Evolutionary conservation across 2,888 invertebrate genomes (phyloP), one percentile per base, ranked within the genome.

Genomic region (Hanleya hanleyi): DNA sequence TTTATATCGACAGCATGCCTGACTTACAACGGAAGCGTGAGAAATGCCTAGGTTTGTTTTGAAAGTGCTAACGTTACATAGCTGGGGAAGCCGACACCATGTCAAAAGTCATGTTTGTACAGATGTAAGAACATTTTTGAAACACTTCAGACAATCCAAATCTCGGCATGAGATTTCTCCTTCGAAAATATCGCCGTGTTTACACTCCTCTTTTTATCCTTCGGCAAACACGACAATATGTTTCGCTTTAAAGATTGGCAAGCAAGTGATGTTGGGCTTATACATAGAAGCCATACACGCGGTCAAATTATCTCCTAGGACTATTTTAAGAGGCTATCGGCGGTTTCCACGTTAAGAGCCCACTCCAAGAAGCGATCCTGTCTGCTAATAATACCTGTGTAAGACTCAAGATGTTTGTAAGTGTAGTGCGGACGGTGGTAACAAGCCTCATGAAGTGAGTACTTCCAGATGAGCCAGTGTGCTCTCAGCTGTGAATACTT

Each of bases 91-190:
- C 57, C 12, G 18, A 57, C 57, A 57, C 57, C 57, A 15, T 57
- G 57, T 57, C 57, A 29, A 32, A 22, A 57, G 22, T 29, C 22
- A 1, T 57, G 57, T 57, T 57, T 57, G 57, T 57, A 29, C 57
- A 57, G 57, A 57, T 57, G 57, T 26, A 57, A 57, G 57, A 57
- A 57, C 57, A 57, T 57, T 57, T 57, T 29, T 22, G 57, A 57
- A 57, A 57, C 57, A 22, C 22, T 57, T 29, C 57, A 22, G 57
- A 57, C 57, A 29, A 29, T 57, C 57, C 32, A 22, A 57, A 57
- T 29, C 22, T 15, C 57, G 29, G 57, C 57, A 57, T 57, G 57
- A 57, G 22, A 29, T 57, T 57, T 29, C 57, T 32, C 57, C 32
- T 7, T 26, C 5, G 57, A 47, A 47, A 7, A 22, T 18, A 47